Evolutionary conservation across 2,113 vertebrate species (phyloP), one percentile per base, ranked within the genome.

Genomic region (Rhadina sibilatrix): DNA sequence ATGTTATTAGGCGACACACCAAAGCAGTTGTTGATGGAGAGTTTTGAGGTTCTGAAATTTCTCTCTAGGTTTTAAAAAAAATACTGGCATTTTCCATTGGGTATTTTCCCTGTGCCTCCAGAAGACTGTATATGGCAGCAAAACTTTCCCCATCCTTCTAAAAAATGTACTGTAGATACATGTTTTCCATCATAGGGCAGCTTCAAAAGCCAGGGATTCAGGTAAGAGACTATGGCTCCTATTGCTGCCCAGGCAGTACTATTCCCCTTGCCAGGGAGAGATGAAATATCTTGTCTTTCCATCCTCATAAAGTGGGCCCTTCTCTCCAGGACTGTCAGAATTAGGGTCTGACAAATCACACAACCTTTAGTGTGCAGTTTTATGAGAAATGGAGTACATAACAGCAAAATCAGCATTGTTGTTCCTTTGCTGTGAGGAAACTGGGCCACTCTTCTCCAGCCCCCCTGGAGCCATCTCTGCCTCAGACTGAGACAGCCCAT

Each of bases 301-400:
- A 69, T 7, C 4, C 12, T 9, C n/a, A 30, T 18, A 35, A 78
- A 84, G 18, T 5, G 5, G 1, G 6, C 27, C 2, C 27, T 82
- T 78, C 49, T 61, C 74, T 76, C 57, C 42, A 69, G 16, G 31
- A 20, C 19, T 35, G 7, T 35, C n/a, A 81, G 70, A 93, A 92
- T 6, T 12, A 66, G 89, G 13, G 4, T 59, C 40, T 92, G 65
- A 75, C 20, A 69, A 72, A 82, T 61, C 49, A 33, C 24, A 53
- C 6, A 60, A 59, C 6, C 2, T 4, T 46, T 21, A 46, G 3
- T 24, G 12, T 0, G 0, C 5, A 56, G 35, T 47, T 74, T 52
- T 92, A 50, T 37, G 35, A 71, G 18, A 91, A 93, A 71, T 22
- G 5, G 47, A 19, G 14, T 42, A 57, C 20, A 4, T 17, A 79